phyloP scores from a whole-genome alignment of 92 coral and sea anemone genomes.

The Siderastrea siderea region DNA sequence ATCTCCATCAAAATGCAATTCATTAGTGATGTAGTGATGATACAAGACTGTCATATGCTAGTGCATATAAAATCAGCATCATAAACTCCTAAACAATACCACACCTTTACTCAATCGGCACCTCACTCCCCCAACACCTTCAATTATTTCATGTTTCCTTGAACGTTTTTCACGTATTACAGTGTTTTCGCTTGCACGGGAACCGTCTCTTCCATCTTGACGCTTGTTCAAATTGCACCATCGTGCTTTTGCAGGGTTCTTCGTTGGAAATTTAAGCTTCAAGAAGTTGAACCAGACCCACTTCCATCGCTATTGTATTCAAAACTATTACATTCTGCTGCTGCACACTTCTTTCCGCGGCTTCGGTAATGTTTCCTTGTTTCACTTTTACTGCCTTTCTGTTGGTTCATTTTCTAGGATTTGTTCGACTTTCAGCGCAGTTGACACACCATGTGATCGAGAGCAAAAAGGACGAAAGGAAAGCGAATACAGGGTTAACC shows the following conservation, averaged over 20 bases:
- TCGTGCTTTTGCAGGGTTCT: constrained; percentile 50
- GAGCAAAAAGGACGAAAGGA: too few species aligned
- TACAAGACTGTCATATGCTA: too few species aligned
- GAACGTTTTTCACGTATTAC: constrained; percentile 58
- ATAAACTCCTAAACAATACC: background rate
- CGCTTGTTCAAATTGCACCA: constrained; percentile 61
- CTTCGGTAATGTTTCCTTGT: too few species aligned
- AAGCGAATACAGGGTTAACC: too few species aligned
- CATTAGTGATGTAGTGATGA: constrained; percentile 5
- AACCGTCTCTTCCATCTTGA: constrained; percentile 56
- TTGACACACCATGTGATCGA: too few species aligned
- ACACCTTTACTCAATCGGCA: constrained; percentile 32
- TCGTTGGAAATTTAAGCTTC: constrained; percentile 36
- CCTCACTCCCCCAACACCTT: constrained; percentile 66
- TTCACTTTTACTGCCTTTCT: too few species aligned
- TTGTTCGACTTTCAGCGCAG: too few species aligned
- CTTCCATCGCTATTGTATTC: constrained; percentile 46
- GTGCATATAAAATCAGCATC: background rate
- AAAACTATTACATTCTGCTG: too few species aligned
- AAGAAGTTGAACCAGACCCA: constrained; percentile 34
- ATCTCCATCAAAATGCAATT: constrained; percentile 23
- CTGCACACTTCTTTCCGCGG: too few species aligned
- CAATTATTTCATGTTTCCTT: constrained; percentile 54
- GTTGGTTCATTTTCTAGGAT: too few species aligned
- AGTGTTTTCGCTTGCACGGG: constrained; percentile 49